A percentile compares a stretch with the other conserved stretches of the same genome.
These are phyloP conservation scores for Mareca strepera DNA, from an alignment of 2,797 vertebrate species.

Conservation along the genomic window DNA sequence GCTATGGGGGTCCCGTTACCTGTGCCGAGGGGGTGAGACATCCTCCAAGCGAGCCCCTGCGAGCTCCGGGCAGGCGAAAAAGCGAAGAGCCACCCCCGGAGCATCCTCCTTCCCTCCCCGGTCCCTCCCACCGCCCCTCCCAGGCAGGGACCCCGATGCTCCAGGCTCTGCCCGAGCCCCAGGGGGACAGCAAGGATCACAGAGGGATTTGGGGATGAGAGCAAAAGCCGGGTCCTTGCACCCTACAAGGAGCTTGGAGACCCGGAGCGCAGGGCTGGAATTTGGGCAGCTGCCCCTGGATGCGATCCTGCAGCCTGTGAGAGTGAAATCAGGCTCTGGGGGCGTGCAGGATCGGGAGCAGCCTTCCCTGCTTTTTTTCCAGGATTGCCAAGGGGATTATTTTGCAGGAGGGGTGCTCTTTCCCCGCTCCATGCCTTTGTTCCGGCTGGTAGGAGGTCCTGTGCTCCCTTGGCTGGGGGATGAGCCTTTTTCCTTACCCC, in stretches of 20 bases:
- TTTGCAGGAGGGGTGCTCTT: neutral
- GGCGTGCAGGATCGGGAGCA: neutral
- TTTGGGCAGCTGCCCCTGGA: neutral
- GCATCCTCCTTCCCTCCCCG: constrained; percentile 44
- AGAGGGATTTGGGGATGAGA: neutral
- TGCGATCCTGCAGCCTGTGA: neutral
- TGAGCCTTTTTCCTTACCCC: neutral
- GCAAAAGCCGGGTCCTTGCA: neutral
- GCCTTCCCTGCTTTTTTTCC: neutral
- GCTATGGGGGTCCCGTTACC: neutral
- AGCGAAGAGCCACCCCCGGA: constrained; percentile 43
- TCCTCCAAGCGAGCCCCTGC: constrained; percentile 45
- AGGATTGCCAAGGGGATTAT: no score
- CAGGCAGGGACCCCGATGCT: constrained; percentile 37
- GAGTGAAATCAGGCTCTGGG: neutral
- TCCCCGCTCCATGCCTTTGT: neutral
- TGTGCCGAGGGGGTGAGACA: constrained; percentile 55
- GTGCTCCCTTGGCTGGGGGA: neutral
- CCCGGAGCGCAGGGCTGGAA: neutral
- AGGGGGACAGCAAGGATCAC: neutral
- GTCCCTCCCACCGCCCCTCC: constrained; percentile 56
- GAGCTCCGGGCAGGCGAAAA: constrained; percentile 34
- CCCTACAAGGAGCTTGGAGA: neutral
- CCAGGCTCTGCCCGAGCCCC: neutral
- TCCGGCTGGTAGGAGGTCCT: neutral